Conservation (phyloP, 2,113 vertebrate genomes). For the Sylvietta virens region DNA sequence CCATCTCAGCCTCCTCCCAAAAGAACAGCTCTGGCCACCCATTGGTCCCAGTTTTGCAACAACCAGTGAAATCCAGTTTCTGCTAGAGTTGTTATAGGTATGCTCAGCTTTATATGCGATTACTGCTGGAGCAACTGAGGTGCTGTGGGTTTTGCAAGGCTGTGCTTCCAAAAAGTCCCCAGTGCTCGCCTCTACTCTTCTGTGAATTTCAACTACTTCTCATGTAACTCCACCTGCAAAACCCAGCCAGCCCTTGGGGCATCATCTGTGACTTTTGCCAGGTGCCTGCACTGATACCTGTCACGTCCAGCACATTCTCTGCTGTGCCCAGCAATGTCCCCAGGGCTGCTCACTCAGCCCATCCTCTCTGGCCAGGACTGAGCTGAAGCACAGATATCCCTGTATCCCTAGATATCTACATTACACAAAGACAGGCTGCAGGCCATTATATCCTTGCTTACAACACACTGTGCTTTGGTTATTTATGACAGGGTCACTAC, state of each 20-base stretch:
- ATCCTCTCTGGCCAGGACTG: not conserved
- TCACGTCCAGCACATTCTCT: fast-evolving
- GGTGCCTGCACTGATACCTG: not conserved
- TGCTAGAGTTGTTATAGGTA: not conserved
- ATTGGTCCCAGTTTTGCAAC: not conserved
- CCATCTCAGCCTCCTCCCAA: not conserved
- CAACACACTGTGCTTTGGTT: not conserved
- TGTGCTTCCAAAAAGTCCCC: not conserved
- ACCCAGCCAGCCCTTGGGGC: not conserved
- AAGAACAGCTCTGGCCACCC: not conserved
- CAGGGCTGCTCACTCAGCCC: not conserved
- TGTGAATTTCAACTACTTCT: not conserved
- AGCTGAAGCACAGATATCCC: not conserved
- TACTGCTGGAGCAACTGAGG: not conserved
- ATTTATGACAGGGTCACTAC: not conserved
- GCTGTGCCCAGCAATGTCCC: not conserved
- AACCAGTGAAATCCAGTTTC: not conserved
- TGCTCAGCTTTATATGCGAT: not conserved
- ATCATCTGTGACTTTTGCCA: not conserved
- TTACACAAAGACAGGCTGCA: not conserved
- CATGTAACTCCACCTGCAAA: not conserved
- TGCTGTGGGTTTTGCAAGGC: not conserved
- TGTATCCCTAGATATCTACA: not conserved
- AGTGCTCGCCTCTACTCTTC: not conserved
- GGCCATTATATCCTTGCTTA: not conserved